phyloP scores from a whole-genome alignment of 2,113 vertebrate genomes.

The Terrapene triunguis region DNA sequence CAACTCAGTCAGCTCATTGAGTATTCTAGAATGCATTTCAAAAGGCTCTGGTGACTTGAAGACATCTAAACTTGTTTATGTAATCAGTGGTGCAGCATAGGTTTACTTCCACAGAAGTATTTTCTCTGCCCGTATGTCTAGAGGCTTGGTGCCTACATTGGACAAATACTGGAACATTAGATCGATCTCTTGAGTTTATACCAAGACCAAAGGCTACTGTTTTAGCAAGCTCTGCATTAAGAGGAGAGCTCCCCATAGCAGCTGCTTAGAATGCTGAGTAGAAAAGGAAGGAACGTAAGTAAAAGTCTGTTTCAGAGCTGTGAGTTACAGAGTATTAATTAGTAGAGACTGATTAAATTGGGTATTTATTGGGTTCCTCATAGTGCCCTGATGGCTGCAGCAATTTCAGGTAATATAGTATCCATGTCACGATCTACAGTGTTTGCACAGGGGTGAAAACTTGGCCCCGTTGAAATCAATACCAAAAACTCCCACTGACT shows the following conservation, averaged over 20 bases:
- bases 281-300: neutral
- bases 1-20: too few species aligned
- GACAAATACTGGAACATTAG: neutral
- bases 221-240: neutral
- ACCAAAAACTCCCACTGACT: neutral
- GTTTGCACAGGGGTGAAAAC: neutral
- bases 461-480: neutral
- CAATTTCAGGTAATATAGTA: neutral
- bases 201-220: slow-evolving; percentile 38
- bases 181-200: neutral
- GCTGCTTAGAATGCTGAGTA: slow-evolving; percentile 33
- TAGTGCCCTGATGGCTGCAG: neutral
- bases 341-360: neutral
- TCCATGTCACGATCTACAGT: neutral
- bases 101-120: neutral
- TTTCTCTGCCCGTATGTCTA: slow-evolving; percentile 34
- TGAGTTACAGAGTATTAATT: neutral
- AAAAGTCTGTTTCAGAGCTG: slow-evolving; percentile 2
- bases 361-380: neutral
- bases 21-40: too few species aligned
- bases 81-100: neutral
- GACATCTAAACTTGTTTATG: too few species aligned
- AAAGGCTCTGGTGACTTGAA: too few species aligned
- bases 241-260: slow-evolving; percentile 27
- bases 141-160: neutral